Evolutionary conservation across 2,888 invertebrate genomes (phyloP).

Genomic region (Mimumesa dahlbomi): DNA sequence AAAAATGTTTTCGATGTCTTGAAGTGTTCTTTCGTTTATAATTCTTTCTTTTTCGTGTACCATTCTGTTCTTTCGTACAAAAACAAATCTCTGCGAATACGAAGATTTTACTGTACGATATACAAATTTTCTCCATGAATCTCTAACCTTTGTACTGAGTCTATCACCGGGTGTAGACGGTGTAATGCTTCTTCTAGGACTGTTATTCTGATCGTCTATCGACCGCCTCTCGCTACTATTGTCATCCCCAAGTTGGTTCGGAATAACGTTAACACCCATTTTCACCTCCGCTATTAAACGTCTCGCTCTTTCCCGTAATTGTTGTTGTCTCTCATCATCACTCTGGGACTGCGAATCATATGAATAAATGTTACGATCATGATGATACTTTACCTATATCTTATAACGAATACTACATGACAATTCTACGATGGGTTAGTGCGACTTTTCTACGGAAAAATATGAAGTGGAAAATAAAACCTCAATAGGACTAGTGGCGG

Average conservation of each 20-base stretch:
- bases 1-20: too few species aligned
- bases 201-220: constrained; percentile 78
- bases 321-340: constrained; percentile 93
- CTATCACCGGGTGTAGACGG: constrained; percentile 78
- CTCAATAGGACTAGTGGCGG: constrained; percentile 82
- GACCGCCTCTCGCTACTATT: constrained; percentile 76
- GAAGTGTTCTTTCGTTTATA: too few species aligned
- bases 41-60: too few species aligned
- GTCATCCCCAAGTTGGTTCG: constrained; percentile 76
- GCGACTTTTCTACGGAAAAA: constrained; percentile 22
- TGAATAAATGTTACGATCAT: too few species aligned
- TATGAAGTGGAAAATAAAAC: constrained; percentile 67
- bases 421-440: not conserved
- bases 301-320: constrained; percentile 93
- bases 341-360: constrained; percentile 80
- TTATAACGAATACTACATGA: not conserved
- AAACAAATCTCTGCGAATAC: too few species aligned
- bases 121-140: too few species aligned
- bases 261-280: constrained; percentile 81
- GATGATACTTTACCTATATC: too few species aligned
- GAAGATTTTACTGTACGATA: too few species aligned
- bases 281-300: constrained; percentile 94
- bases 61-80: too few species aligned
- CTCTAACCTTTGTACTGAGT: constrained; percentile 73
- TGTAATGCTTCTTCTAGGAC: constrained; percentile 77